These are phyloP conservation scores for Zonotrichia leucophrys DNA, from an alignment of 2,113 vertebrate genomes.

Conservation along the genomic window DNA sequence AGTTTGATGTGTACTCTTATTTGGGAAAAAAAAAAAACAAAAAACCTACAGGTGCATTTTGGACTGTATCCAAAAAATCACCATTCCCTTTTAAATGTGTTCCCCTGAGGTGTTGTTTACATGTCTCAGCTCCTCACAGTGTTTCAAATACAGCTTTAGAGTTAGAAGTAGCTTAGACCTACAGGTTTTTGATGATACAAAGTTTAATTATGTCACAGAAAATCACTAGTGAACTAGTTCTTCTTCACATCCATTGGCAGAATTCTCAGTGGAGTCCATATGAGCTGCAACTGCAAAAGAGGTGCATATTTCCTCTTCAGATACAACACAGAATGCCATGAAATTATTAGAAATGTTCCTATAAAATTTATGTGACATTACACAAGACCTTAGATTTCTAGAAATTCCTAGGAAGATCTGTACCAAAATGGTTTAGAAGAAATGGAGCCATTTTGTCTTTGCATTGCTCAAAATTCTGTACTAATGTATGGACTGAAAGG, in stretches of 20 bases:
- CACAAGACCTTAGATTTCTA: background rate
- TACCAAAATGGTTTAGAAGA: background rate
- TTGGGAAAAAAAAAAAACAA: background rate
- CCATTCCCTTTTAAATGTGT: background rate
- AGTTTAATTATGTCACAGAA: background rate
- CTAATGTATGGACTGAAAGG: background rate
- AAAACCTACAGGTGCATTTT: background rate
- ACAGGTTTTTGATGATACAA: background rate
- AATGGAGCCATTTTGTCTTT: background rate
- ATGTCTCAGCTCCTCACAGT: background rate
- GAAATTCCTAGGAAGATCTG: background rate
- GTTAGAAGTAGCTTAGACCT: background rate
- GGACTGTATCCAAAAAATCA: background rate
- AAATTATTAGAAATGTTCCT: background rate
- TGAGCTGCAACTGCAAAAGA: background rate
- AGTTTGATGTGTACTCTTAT: background rate
- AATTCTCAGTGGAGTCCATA: background rate
- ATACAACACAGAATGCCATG: background rate
- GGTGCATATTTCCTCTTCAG: background rate
- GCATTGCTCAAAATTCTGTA: background rate
- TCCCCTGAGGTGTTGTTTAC: background rate
- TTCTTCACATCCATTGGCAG: background rate
- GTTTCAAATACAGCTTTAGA: background rate
- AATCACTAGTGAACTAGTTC: background rate
- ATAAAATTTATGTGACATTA: background rate